Conservation (phyloP, 2,888 invertebrate genomes). For the Nymphalis c-album region DNA sequence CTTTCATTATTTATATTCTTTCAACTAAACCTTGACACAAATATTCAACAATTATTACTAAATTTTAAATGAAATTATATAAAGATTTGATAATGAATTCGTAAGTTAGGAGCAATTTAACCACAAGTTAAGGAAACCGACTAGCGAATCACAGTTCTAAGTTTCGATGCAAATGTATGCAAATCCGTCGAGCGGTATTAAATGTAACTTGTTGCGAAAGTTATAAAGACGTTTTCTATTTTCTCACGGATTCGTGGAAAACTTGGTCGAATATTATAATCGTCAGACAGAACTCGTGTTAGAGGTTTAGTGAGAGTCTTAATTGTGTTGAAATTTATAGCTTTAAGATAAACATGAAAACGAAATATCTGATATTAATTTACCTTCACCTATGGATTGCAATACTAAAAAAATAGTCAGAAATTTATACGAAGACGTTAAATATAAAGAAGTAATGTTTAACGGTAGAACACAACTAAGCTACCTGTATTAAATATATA, state of each 20-base stretch:
- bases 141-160: constrained; percentile 46
- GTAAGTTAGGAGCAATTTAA: constrained; percentile 27
- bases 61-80: constrained; percentile 11
- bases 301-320: background rate
- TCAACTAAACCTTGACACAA: background rate
- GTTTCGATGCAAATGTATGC: constrained; percentile 63
- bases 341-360: too few species aligned
- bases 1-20: too few species aligned
- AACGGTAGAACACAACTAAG: too few species aligned
- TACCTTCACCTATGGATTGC: too few species aligned
- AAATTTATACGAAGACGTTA: too few species aligned
- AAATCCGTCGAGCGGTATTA: constrained; percentile 46
- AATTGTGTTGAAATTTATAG: too few species aligned
- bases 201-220: constrained; percentile 27
- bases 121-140: constrained; percentile 32
- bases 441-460: too few species aligned
- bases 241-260: constrained; percentile 4
- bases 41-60: background rate
- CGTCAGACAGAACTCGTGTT: background rate
- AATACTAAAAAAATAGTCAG: too few species aligned
- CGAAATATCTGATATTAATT: too few species aligned
- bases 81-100: constrained; percentile 12
- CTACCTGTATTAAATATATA: too few species aligned
- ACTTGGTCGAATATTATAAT: constrained; percentile 10
- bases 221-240: constrained; percentile 25